phyloP scores from a whole-genome alignment of 2,113 vertebrate genomes.

The Strix uralensis region DNA sequence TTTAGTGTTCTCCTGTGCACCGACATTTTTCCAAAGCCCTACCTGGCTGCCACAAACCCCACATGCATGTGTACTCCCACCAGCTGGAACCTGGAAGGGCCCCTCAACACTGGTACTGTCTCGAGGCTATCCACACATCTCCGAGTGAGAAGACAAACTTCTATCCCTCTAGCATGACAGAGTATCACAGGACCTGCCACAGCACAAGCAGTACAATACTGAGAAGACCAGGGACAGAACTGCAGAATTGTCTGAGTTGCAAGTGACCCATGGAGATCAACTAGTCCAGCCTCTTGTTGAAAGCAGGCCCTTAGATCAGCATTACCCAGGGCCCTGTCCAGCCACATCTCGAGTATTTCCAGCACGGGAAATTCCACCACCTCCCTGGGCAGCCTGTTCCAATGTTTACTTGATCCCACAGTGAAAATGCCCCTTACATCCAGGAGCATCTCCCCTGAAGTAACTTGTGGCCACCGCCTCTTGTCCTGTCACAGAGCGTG shows the following conservation, averaged over 20 bases:
- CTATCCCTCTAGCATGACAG: background rate
- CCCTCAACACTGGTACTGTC: background rate
- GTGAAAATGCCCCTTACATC: background rate
- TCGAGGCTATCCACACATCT: fast-evolving
- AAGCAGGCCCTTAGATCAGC: background rate
- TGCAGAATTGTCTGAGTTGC: background rate
- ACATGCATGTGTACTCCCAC: background rate
- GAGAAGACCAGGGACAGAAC: background rate
- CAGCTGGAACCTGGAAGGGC: background rate
- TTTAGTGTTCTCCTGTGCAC: background rate
- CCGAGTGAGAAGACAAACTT: background rate
- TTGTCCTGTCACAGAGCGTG: background rate
- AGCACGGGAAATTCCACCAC: background rate
- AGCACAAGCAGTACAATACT: background rate
- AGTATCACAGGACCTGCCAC: background rate
- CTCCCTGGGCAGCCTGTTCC: background rate
- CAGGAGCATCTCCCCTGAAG: background rate
- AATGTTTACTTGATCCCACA: fast-evolving
- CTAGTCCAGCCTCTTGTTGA: background rate
- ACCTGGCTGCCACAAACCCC: background rate
- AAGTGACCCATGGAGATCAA: background rate
- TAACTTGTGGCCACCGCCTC: background rate
- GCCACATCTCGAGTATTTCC: fast-evolving
- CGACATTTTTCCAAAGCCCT: background rate
- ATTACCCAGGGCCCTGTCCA: background rate